These are phyloP conservation scores for Drosophila koepferae DNA, from an alignment of 2,888 invertebrate genomes.

Conservation along the genomic window DNA sequence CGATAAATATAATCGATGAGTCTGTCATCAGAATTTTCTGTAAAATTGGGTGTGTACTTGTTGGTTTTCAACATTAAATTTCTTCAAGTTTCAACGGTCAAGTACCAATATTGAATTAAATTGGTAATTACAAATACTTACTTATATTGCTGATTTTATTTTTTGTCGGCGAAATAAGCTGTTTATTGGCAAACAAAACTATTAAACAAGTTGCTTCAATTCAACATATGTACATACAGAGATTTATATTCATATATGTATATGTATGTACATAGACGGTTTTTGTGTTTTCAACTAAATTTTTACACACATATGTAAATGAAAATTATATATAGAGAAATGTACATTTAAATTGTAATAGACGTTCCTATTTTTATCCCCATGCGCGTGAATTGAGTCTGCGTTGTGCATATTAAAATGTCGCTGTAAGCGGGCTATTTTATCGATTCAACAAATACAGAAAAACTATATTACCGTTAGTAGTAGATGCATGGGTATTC, in stretches of 20 bases:
- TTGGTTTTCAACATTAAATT: conserved; percentile 12
- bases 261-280: not conserved
- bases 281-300: not conserved
- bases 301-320: not conserved
- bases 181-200: not conserved
- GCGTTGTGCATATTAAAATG: conserved; percentile 6
- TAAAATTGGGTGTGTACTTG: conserved; percentile 51
- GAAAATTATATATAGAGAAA: not conserved
- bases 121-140: conserved; percentile 4
- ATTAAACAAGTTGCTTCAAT: not conserved
- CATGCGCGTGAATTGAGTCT: not conserved
- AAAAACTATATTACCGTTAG: conserved; percentile 28
- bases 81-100: conserved; percentile 35
- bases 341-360: not conserved
- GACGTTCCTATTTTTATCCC: not conserved
- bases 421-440: conserved; percentile 4
- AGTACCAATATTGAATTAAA: conserved; percentile 5
- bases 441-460: conserved; percentile 39
- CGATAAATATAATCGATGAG: conserved; percentile 31
- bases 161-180: no score
- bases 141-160: not conserved
- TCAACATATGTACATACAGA: conserved; percentile 11
- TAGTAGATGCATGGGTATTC: not conserved
- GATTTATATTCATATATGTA: not conserved
- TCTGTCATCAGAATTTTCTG: conserved; percentile 41